Percentiles rank a stretch among this genome's conserved stretches.
These are phyloP conservation scores for Microcebus tavaratra DNA, from an alignment of 2,113 vertebrate species.

Conservation along the genomic window DNA sequence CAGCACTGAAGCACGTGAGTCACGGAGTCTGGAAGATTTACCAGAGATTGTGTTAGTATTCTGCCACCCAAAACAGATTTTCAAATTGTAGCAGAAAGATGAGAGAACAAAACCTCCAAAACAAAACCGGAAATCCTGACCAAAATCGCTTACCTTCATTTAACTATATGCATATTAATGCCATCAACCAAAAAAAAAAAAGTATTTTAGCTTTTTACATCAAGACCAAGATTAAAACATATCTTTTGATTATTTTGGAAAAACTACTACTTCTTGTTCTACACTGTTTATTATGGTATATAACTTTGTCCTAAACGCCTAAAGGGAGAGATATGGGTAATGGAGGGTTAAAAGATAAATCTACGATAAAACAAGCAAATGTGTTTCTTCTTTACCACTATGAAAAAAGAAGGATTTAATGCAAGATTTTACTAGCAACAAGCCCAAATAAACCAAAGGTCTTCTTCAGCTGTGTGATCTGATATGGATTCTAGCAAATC, in stretches of 20 bases:
- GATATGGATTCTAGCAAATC: not conserved
- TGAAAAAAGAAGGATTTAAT: not conserved
- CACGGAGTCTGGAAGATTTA: not conserved
- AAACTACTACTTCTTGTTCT: not conserved
- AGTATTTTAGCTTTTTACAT: not conserved
- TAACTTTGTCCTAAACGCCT: not conserved
- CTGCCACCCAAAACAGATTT: not conserved
- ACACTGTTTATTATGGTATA: not conserved
- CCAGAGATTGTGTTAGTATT: not conserved
- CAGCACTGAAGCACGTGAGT: rapidly evolving
- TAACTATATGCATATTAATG: not conserved
- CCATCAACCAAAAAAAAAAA: not conserved
- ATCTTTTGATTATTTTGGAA: not conserved
- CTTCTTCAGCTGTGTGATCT: not conserved
- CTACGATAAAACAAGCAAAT: not conserved
- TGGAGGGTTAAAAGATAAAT: not conserved
- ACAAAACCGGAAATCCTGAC: not conserved
- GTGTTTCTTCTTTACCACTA: not conserved
- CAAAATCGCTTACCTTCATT: not conserved
- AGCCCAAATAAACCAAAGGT: not conserved
- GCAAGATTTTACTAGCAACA: not conserved
- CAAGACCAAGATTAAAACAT: not conserved
- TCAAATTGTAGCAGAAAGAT: not conserved
- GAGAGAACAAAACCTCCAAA: not conserved
- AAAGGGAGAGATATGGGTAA: not conserved